phyloP scores from a whole-genome alignment of 2,113 vertebrate species.

The Callospermophilus lateralis region DNA sequence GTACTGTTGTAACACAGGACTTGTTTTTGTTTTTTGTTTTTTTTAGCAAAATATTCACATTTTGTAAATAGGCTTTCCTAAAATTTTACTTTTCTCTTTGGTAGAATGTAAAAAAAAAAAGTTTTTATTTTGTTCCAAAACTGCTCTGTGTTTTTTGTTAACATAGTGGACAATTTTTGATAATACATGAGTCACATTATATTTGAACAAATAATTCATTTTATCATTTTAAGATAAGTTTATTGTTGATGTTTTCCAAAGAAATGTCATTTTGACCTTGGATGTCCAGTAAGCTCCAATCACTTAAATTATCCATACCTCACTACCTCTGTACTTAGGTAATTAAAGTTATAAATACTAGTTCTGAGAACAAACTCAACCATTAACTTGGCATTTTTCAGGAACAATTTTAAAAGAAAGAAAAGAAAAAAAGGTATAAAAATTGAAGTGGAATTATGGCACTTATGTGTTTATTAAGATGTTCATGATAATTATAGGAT shows the following conservation, averaged over 20 bases:
- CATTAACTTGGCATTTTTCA: neutral
- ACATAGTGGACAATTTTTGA: neutral
- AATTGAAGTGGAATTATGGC: slow-evolving; percentile 25
- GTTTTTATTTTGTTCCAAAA: neutral
- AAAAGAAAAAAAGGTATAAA: neutral
- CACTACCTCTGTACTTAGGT: neutral
- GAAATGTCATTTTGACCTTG: slow-evolving; percentile 8
- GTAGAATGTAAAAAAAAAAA: neutral
- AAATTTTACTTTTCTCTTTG: neutral
- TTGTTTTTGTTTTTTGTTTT: neutral
- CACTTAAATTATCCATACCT: neutral
- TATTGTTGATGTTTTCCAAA: neutral
- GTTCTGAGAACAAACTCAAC: neutral
- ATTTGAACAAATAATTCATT: slow-evolving; percentile 10
- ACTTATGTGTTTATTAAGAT: slow-evolving; percentile 9
- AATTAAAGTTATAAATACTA: neutral
- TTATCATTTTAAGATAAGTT: neutral
- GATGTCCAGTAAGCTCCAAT: neutral
- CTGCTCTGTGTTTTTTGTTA: neutral
- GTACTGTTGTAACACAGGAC: neutral
- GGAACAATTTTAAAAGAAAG: neutral
- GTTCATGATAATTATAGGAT: neutral
- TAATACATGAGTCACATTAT: neutral
- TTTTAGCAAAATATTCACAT: neutral
- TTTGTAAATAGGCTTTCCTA: neutral